Evolutionary conservation across 2,888 invertebrate species (phyloP).

Genomic region (Drosophila falleni): DNA sequence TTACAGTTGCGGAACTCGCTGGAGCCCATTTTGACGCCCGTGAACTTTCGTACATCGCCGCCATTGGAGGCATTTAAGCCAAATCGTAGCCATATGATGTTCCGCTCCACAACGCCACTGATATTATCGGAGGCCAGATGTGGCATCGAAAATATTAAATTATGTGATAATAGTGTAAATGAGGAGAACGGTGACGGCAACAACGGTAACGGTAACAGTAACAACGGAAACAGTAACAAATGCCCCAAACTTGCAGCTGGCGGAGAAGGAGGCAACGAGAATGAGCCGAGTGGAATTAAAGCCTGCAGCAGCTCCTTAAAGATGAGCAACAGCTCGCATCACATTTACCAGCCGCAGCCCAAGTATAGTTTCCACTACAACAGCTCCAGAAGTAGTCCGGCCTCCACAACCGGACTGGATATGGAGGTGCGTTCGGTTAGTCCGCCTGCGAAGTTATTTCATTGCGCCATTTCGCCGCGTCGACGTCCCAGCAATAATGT

Average conservation of each 20-base stretch:
- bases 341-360: slow-evolving; percentile 85
- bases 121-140: slow-evolving; percentile 85
- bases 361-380: slow-evolving; percentile 85
- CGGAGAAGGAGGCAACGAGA: slow-evolving; percentile 61
- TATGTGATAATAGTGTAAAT: slow-evolving; percentile 86
- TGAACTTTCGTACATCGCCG: slow-evolving; percentile 96
- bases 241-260: slow-evolving; percentile 55
- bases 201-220: slow-evolving; percentile 44
- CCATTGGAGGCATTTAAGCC: slow-evolving; percentile 95
- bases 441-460: slow-evolving; percentile 86
- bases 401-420: slow-evolving; percentile 84
- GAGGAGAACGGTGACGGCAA: slow-evolving; percentile 81
- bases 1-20: slow-evolving; percentile 88
- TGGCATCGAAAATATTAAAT: slow-evolving; percentile 86
- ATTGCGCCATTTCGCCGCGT: slow-evolving; percentile 87
- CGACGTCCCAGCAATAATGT: slow-evolving; percentile 86
- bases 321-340: slow-evolving; percentile 85
- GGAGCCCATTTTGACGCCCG: slow-evolving; percentile 90
- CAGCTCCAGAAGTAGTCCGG: slow-evolving; percentile 85
- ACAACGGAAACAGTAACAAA: slow-evolving; percentile 58
- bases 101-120: slow-evolving; percentile 86
- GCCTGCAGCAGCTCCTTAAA: slow-evolving; percentile 82
- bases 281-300: slow-evolving; percentile 75
- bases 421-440: slow-evolving; percentile 85
- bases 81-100: slow-evolving; percentile 86